Conservation (phyloP, 2,797 vertebrate species). For the Pagetopsis macropterus region DNA sequence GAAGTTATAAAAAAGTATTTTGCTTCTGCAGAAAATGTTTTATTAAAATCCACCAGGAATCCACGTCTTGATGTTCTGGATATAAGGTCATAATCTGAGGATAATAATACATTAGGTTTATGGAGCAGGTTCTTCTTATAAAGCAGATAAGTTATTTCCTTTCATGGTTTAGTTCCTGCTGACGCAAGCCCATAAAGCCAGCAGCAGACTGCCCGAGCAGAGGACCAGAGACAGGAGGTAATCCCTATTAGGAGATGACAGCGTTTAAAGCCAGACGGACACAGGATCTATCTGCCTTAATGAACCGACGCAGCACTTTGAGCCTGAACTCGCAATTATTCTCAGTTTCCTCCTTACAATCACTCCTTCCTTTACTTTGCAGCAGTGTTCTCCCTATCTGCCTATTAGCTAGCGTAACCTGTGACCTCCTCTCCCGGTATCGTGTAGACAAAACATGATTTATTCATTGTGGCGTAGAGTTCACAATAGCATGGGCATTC, state of each 20-base stretch:
- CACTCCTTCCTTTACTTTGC: conserved; percentile 32
- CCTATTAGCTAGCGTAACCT: conserved; percentile 54
- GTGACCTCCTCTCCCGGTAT: conserved; percentile 25
- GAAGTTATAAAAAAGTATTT: neutral
- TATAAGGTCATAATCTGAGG: neutral
- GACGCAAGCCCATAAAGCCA: conserved; percentile 55
- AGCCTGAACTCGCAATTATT: conserved; percentile 56
- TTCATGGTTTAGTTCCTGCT: conserved; percentile 45
- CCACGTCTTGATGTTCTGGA: neutral
- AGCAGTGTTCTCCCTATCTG: conserved; percentile 18
- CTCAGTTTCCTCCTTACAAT: conserved; percentile 27
- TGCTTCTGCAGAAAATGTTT: neutral
- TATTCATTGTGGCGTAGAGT: conserved; percentile 37
- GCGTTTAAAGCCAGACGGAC: conserved; percentile 53
- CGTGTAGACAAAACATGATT: conserved; percentile 57
- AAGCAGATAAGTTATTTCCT: neutral
- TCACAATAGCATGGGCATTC: conserved; percentile 5
- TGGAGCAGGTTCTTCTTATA: neutral
- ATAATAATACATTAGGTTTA: neutral
- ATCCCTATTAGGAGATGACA: conserved; percentile 66
- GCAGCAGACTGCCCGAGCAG: conserved; percentile 13
- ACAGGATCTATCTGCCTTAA: conserved; percentile 55
- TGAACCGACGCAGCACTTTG: conserved; percentile 61
- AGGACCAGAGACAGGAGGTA: conserved; percentile 36
- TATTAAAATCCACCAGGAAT: neutral